Base-by-base conservation (phyloP, 2,888 invertebrate species). In the Dicycla oo region DNA sequence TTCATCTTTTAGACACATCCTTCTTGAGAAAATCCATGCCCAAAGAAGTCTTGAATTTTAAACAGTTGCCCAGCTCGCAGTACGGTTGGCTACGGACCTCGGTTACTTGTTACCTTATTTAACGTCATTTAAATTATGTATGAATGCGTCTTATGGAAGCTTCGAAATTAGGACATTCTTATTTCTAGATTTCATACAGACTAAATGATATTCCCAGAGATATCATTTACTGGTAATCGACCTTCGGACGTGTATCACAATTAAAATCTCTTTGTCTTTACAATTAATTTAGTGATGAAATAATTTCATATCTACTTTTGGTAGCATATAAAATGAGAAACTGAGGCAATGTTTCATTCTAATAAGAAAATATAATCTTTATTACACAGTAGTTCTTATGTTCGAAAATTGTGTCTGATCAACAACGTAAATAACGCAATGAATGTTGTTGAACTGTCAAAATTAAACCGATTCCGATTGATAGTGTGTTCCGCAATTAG, bases 1-100 rank as follows among this genome's bases (percentile, higher is more conserved):
- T 85, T 87, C 87, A 88, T 86, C 81, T 87, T 82, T 85, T 67
- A 82, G 78, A 80, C 74, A 82, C 79, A 87, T 88, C 83, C 83
- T 85, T 87, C 86, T 86, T 78, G 65, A 78, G 72, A 78, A 84
- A 82, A 88, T 82, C 74, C 79, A 76, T 70, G 80, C 71, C 60
- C 63, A 78, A 77, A 83, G 80, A 76, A 79, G 88, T 71, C 30
- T 74, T 82, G 88, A 89, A 89, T 89, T 79, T 88, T 85, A 89
- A 89, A 78, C 73, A 86, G 83, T 53, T 53, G 43, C 53, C 6
- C 18, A 65, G 54, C 57, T 49, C 69, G 38, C 13, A 15, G 30
- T 76, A 69, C 10, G 60, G n/a, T 34, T 56, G 74, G 73, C 58
- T 75, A 58, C 54, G 66, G n/a, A 60, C 58, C 62, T 54, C 34